Conservation (phyloP, 1,140 invertebrate genomes). For the Meloidogyne chitwoodi region DNA sequence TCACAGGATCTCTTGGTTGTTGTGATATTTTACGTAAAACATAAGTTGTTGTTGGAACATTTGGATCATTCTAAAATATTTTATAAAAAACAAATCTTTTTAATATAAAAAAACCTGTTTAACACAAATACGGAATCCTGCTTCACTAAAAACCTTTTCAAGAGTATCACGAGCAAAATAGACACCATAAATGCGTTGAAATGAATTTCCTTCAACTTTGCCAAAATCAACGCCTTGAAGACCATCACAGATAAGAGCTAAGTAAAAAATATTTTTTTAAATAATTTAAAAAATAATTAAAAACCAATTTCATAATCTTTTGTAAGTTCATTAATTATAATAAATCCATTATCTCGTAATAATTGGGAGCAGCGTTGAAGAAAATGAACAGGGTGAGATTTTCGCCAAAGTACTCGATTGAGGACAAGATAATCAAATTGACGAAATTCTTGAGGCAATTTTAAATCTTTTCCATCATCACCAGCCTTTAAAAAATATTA, state of each 20-base stretch:
- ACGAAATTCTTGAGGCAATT: constrained; percentile 47
- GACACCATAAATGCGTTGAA: constrained; percentile 40
- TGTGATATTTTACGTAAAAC: constrained; percentile 46
- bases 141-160: constrained; percentile 61
- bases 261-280: neutral
- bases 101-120: constrained; percentile 26
- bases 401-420: constrained; percentile 56
- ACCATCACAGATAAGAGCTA: constrained; percentile 61
- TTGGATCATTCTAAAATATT: constrained; percentile 39
- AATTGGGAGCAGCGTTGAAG: constrained; percentile 64
- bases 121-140: constrained; percentile 59
- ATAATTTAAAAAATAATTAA: neutral
- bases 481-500: constrained; percentile 1
- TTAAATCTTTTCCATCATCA: constrained; percentile 20
- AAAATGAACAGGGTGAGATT: constrained; percentile 56
- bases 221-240: constrained; percentile 67
- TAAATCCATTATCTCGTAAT: constrained; percentile 71
- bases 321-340: constrained; percentile 65
- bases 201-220: constrained; percentile 13
- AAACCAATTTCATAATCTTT: constrained; percentile 50
- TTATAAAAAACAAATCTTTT: neutral
- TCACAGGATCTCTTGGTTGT: constrained; percentile 45
- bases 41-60: constrained; percentile 46
- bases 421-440: constrained; percentile 54
- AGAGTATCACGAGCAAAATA: constrained; percentile 59